Conservation (phyloP, 2,113 vertebrate species). For the Spea bombifrons region DNA sequence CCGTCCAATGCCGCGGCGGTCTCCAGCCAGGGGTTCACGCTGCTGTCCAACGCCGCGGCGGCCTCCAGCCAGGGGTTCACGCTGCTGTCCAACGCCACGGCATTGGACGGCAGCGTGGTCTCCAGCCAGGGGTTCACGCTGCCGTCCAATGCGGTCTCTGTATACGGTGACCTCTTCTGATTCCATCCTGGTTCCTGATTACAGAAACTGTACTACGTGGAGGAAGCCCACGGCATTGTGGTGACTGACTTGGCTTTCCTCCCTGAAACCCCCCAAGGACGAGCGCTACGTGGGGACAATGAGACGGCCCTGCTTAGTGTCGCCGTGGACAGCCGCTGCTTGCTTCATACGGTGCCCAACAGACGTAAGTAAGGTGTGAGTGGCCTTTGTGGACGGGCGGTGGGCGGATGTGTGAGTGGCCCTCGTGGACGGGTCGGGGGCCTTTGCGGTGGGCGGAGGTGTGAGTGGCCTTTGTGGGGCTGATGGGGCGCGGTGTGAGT, state of each 20-base stretch:
- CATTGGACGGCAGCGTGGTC: too few species aligned
- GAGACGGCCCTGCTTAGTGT: conserved; percentile 89
- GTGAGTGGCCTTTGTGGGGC: fast-evolving
- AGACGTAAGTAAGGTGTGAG: conserved; percentile 69
- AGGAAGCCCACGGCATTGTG: conserved; percentile 89
- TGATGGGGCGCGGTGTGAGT: background rate
- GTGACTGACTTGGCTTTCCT: conserved; percentile 90
- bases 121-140: too few species aligned
- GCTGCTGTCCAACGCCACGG: too few species aligned
- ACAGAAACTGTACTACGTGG: conserved; percentile 86
- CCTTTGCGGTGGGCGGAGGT: background rate
- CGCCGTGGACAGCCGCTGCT: conserved; percentile 91
- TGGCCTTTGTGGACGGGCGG: background rate
- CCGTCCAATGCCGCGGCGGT: too few species aligned
- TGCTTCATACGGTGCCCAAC: conserved; percentile 76
- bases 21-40: too few species aligned
- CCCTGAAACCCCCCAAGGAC: conserved; percentile 68
- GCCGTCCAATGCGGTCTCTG: too few species aligned
- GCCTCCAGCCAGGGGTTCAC: too few species aligned
- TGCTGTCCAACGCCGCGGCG: too few species aligned
- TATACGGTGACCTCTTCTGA: too few species aligned
- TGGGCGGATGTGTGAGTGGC: background rate
- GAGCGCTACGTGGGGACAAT: conserved; percentile 69
- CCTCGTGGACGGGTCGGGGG: fast-evolving
- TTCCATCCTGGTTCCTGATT: background rate